Conservation (phyloP, 2,888 invertebrate genomes). For the Melipona beecheii region DNA sequence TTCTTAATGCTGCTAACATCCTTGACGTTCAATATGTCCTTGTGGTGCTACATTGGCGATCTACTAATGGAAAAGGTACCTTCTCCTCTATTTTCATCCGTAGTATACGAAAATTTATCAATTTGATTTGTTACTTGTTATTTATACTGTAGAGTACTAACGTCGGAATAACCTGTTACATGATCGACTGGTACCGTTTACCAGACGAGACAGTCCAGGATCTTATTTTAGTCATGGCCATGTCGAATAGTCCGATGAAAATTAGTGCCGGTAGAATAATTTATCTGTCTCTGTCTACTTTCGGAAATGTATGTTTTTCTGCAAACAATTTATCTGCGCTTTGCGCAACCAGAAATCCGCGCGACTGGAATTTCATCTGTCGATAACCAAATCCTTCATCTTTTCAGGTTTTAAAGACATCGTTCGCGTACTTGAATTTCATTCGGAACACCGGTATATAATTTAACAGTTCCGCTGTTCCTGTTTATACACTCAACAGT, state of each 20-base stretch:
- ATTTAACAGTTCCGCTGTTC: neutral
- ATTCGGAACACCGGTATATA: constrained; percentile 61
- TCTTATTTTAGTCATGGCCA: constrained; percentile 73
- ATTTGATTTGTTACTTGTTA: neutral
- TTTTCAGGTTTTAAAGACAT: constrained; percentile 69
- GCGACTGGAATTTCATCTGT: neutral
- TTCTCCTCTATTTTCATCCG: neutral
- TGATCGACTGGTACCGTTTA: constrained; percentile 69
- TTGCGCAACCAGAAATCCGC: neutral
- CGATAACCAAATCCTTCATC: neutral
- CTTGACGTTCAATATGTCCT: constrained; percentile 56
- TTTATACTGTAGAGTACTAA: constrained; percentile 44
- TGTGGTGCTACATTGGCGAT: constrained; percentile 64
- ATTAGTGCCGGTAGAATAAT: constrained; percentile 75
- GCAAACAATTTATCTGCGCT: neutral
- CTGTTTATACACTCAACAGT: neutral
- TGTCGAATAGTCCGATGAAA: constrained; percentile 71
- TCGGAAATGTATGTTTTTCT: constrained; percentile 58
- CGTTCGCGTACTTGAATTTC: constrained; percentile 68
- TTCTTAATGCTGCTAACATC: constrained; percentile 4
- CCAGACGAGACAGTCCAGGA: constrained; percentile 55
- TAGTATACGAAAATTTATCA: neutral
- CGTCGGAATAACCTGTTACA: constrained; percentile 60
- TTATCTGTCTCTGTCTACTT: constrained; percentile 71
- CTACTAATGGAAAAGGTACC: neutral